Conservation (phyloP, 2,888 invertebrate genomes). For the Alentia gelatinosa region DNA sequence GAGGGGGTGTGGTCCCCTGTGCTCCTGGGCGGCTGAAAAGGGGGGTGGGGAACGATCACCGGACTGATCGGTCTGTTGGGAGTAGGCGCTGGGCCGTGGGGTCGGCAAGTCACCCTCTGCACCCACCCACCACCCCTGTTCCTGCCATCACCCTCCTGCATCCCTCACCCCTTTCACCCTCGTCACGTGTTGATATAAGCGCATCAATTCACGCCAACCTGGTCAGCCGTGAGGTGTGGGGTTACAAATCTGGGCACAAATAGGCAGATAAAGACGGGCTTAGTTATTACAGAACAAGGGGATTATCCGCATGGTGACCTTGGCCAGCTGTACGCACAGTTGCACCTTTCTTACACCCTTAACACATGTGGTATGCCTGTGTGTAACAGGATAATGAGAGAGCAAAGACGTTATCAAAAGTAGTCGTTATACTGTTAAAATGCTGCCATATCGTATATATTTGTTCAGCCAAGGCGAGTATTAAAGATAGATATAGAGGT, state of each 20-base stretch:
- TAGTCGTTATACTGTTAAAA: too few relatives aligned
- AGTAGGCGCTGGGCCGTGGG: neutral
- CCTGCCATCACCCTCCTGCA: neutral
- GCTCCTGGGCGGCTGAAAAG: neutral
- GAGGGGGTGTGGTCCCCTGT: neutral
- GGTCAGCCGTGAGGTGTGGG: neutral
- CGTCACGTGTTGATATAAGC: slow-evolving; percentile 39
- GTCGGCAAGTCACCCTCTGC: neutral
- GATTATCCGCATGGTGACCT: slow-evolving; percentile 1
- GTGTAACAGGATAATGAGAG: too few relatives aligned
- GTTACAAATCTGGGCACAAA: slow-evolving; percentile 1
- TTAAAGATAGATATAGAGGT: too few relatives aligned
- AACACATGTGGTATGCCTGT: too few relatives aligned
- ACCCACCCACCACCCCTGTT: neutral
- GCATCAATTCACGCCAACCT: slow-evolving; percentile 28
- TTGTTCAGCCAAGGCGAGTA: too few relatives aligned
- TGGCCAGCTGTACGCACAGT: too few relatives aligned
- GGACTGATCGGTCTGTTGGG: slow-evolving; percentile 16
- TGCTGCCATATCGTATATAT: too few relatives aligned
- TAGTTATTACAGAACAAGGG: neutral
- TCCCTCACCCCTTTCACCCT: neutral
- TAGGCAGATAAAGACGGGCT: neutral
- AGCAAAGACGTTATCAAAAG: too few relatives aligned
- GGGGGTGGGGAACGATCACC: neutral
- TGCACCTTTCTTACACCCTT: too few relatives aligned